Conservation (phyloP, 23 tunicate species). For the Ascidia mentula region DNA sequence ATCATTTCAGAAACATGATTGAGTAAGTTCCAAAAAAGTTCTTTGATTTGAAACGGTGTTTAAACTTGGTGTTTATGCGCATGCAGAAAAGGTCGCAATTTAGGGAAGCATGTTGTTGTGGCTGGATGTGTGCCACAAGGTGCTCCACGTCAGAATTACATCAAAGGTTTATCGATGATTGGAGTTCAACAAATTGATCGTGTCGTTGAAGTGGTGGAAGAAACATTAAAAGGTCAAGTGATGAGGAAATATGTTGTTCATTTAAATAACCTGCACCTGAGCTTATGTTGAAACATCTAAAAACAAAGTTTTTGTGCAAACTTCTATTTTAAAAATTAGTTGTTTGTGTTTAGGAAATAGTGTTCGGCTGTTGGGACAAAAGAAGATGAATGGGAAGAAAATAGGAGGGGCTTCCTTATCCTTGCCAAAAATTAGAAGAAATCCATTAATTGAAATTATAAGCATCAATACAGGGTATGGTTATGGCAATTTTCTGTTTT, state of each 20-base stretch:
- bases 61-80: too few species aligned
- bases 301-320: too few species aligned
- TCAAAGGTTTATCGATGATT: constrained; percentile 86
- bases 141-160: constrained; percentile 73
- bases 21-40: constrained; percentile 37
- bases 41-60: neutral
- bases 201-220: constrained; percentile 98
- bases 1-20: constrained; percentile 96
- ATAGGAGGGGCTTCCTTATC: constrained; percentile 79
- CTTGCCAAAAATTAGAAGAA: constrained; percentile 93
- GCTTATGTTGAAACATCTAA: too few species aligned
- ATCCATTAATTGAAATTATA: constrained; percentile 96
- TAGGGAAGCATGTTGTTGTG: constrained; percentile 74
- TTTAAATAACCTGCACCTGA: too few species aligned
- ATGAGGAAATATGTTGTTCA: too few species aligned
- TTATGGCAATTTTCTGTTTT: too few species aligned
- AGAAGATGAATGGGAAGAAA: constrained; percentile 68
- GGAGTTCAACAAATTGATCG: constrained; percentile 99
- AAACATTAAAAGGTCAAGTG: constrained; percentile 88
- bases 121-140: constrained; percentile 99
- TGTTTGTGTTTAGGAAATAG: constrained; percentile 57
- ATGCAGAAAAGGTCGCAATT: constrained; percentile 71
- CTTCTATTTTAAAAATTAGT: too few species aligned
- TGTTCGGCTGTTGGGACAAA: constrained; percentile 90
- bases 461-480: constrained; percentile 99